Conservation (phyloP, 2,113 vertebrate species). For the Porphyrio hochstetteri region DNA sequence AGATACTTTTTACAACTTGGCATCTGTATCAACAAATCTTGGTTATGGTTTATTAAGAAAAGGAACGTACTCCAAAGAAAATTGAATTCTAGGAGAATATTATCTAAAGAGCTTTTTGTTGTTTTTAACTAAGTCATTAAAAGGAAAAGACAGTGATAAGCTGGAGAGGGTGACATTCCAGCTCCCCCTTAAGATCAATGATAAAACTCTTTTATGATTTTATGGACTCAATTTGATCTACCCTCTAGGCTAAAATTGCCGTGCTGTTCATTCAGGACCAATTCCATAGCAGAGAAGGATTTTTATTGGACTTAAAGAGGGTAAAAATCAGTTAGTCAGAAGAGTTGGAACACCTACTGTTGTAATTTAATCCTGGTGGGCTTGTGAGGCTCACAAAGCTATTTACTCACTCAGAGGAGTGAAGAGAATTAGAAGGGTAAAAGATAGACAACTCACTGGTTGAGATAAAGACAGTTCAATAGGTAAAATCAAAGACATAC, state of each 20-base stretch:
- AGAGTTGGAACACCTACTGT: not conserved
- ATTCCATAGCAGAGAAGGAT: not conserved
- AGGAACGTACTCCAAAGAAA: not conserved
- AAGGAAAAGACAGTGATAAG: not conserved
- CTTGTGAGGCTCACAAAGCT: not conserved
- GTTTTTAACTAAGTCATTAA: not conserved
- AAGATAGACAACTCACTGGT: not conserved
- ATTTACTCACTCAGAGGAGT: not conserved
- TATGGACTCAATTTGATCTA: not conserved
- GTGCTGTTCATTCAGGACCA: not conserved
- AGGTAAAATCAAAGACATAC: fast-evolving
- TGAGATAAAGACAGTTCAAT: not conserved
- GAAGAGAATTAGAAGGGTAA: not conserved
- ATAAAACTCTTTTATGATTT: not conserved
- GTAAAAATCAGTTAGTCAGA: not conserved
- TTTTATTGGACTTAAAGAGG: not conserved
- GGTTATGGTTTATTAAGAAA: not conserved
- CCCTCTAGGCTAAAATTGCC: not conserved
- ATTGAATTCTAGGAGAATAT: not conserved
- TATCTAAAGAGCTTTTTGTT: not conserved
- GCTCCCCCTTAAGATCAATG: not conserved
- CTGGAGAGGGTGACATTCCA: not conserved
- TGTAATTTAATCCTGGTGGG: not conserved
- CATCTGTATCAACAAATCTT: not conserved
- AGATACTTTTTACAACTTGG: not conserved